Conservation (phyloP, 2,888 invertebrate genomes). For the Lissonota sp. region DNA sequence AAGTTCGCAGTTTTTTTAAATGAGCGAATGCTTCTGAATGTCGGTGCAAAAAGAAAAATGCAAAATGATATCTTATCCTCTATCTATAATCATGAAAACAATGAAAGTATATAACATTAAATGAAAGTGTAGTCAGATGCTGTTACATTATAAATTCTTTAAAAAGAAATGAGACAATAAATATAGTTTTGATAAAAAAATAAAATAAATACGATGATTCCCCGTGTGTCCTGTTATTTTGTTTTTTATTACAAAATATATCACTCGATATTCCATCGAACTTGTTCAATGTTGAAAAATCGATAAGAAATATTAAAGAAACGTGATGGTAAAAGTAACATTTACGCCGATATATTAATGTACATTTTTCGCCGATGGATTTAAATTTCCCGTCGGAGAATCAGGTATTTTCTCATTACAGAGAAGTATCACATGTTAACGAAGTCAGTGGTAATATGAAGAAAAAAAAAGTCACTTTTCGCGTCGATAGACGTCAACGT, state of each 20-base stretch:
- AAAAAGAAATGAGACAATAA: conserved; percentile 82
- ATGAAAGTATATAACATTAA: conserved; percentile 77
- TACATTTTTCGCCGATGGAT: conserved; percentile 31
- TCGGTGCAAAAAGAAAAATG: conserved; percentile 70
- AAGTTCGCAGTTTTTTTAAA: conserved; percentile 29
- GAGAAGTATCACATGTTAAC: conserved; percentile 54
- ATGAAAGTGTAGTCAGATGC: conserved; percentile 78
- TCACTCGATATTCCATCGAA: neutral
- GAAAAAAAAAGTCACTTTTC: conserved; percentile 14
- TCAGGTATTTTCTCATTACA: conserved; percentile 24
- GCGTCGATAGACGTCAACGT: conserved; percentile 10
- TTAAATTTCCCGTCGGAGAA: conserved; percentile 17
- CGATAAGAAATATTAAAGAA: neutral
- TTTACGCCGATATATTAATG: conserved; percentile 13
- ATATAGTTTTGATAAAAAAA: conserved; percentile 81
- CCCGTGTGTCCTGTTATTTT: conserved; percentile 23
- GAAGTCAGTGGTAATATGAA: conserved; percentile 21
- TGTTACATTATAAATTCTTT: conserved; percentile 80
- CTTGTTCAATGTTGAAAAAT: neutral
- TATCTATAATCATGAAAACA: conserved; percentile 69
- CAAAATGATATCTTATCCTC: conserved; percentile 65
- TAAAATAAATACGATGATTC: conserved; percentile 6
- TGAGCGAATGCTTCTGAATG: conserved; percentile 78
- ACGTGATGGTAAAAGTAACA: conserved; percentile 15
- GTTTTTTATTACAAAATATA: conserved; percentile 34